Evolutionary conservation across 2,888 invertebrate genomes (phyloP).

Genomic region (Eristalis pertinax): DNA sequence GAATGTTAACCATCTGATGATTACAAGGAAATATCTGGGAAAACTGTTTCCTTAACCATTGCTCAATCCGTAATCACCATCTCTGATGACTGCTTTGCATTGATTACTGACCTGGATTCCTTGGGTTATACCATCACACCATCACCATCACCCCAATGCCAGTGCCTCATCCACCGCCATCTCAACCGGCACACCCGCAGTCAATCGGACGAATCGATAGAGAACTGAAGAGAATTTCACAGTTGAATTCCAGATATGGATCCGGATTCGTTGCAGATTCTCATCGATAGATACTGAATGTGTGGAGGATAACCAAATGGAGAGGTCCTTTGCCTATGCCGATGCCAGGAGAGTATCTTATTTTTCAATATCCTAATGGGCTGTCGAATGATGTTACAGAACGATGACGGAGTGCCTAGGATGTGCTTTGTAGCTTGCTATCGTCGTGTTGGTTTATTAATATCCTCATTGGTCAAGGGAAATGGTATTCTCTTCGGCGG

Average conservation of each 20-base stretch:
- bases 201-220: neutral
- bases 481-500: neutral
- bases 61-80: neutral
- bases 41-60: neutral
- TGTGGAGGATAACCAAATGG: neutral
- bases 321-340: neutral
- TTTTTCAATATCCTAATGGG: conserved; percentile 16
- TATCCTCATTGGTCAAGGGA: neutral
- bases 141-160: no score
- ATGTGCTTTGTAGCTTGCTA: neutral
- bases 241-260: neutral
- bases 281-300: neutral
- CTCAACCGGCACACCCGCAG: neutral
- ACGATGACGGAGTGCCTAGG: neutral
- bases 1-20: conserved; percentile 9
- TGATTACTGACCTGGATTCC: conserved; percentile 29
- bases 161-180: neutral
- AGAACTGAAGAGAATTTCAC: neutral
- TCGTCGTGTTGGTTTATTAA: neutral
- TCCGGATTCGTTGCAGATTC: neutral
- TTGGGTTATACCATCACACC: neutral
- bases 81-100: neutral
- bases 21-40: neutral
- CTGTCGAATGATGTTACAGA: conserved; percentile 7
- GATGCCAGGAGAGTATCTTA: neutral